Evolutionary conservation across 2,888 invertebrate species (phyloP).

Genomic region (Gisinianus flammeolus): DNA sequence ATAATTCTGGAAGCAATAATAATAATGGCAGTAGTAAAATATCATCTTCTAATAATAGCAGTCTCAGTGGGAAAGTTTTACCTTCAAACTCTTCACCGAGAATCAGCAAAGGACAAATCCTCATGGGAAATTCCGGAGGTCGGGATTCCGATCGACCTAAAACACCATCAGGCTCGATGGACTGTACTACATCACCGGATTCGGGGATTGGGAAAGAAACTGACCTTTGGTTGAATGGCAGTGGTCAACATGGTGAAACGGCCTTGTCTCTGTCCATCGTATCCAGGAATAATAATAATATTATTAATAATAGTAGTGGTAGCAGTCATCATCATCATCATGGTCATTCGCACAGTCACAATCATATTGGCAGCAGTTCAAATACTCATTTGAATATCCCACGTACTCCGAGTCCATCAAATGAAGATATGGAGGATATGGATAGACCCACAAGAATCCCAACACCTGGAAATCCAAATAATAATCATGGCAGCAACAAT

Average conservation of each 20-base stretch:
- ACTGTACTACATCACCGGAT: slow-evolving; percentile 85
- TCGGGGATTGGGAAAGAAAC: slow-evolving; percentile 73
- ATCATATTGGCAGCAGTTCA: slow-evolving; percentile 5
- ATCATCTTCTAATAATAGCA: background rate
- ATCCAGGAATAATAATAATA: background rate
- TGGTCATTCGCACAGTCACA: background rate
- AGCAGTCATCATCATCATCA: too few relatives aligned
- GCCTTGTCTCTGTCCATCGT: slow-evolving; percentile 31
- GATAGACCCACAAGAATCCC: slow-evolving; percentile 14
- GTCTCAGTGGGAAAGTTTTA: background rate
- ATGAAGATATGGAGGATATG: slow-evolving; percentile 44
- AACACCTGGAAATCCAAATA: slow-evolving; percentile 34
- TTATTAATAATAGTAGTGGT: too few relatives aligned
- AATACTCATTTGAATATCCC: slow-evolving; percentile 39
- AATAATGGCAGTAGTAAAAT: slow-evolving; percentile 20
- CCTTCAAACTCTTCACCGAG: slow-evolving; percentile 24
- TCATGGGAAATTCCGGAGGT: background rate
- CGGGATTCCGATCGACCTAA: slow-evolving; percentile 55
- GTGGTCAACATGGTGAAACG: slow-evolving; percentile 18
- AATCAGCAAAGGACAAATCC: background rate
- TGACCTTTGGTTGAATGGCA: slow-evolving; percentile 51
- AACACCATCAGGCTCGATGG: slow-evolving; percentile 60
- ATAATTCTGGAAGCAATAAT: slow-evolving; percentile 1
- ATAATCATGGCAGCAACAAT: background rate
- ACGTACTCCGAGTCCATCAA: slow-evolving; percentile 56